Conservation (phyloP, 2,797 vertebrate species). For the Sphenodon punctatus region DNA sequence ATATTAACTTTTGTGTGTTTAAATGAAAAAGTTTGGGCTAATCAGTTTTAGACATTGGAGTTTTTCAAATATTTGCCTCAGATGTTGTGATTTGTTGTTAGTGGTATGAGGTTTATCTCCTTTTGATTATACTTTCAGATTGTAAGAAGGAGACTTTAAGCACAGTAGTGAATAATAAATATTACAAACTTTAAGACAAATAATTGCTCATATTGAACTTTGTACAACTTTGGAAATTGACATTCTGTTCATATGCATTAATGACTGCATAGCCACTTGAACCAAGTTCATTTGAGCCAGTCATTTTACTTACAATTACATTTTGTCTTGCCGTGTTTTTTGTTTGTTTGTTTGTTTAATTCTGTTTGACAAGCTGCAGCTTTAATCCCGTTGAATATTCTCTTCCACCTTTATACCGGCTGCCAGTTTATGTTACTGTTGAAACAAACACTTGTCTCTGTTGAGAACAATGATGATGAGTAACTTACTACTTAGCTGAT, state of each 20-base stretch:
- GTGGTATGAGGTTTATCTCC: neutral
- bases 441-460: neutral
- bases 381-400: neutral
- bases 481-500: neutral
- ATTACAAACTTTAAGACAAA: neutral
- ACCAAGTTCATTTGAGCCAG: neutral
- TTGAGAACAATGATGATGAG: neutral
- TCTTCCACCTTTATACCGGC: neutral
- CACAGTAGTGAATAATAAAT: neutral
- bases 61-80: constrained; percentile 12
- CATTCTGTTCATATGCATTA: neutral
- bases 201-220: neutral
- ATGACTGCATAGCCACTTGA: neutral
- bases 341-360: no score
- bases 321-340: no score
- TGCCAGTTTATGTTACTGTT: neutral
- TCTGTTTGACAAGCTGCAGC: neutral
- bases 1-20: neutral
- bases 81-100: constrained; percentile 8
- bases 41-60: neutral
- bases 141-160: neutral
- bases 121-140: neutral
- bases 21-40: neutral
- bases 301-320: neutral
- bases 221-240: neutral